These are phyloP conservation scores for Clarias laeviceps DNA, from an alignment of 2,797 vertebrate genomes.

Conservation along the genomic window DNA sequence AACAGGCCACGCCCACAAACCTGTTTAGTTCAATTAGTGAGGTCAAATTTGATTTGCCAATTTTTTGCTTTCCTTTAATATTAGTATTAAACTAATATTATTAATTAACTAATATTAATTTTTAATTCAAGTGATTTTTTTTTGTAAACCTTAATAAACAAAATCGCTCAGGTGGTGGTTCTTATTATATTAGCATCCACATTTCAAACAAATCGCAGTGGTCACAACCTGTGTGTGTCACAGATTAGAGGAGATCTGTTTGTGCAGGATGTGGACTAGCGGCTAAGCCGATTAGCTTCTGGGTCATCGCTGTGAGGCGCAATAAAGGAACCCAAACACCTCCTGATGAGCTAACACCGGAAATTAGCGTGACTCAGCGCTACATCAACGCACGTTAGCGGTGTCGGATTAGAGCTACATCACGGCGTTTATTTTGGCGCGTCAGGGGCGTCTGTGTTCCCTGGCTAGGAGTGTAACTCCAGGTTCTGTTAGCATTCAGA, in stretches of 20 bases:
- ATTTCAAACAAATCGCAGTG: not conserved
- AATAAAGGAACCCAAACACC: conserved; percentile 40
- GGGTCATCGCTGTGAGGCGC: conserved; percentile 31
- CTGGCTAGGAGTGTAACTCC: not conserved
- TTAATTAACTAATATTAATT: not conserved
- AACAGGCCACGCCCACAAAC: not conserved
- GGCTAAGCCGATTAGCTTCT: conserved; percentile 51
- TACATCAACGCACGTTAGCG: conserved; percentile 27
- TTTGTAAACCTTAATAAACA: not conserved
- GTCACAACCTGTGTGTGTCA: conserved; percentile 15
- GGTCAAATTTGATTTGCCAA: not conserved
- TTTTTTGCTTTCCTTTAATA: not conserved
- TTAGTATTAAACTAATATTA: not conserved
- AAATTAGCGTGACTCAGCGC: conserved; percentile 38
- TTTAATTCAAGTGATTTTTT: not conserved
- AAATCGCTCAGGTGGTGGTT: not conserved
- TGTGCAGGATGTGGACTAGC: conserved; percentile 28
- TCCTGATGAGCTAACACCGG: conserved; percentile 36
- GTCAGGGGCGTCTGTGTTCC: not conserved
- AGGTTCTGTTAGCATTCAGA: not conserved
- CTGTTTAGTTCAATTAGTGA: too few relatives aligned
- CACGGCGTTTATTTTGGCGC: not conserved
- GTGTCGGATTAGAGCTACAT: conserved; percentile 33
- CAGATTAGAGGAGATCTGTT: conserved; percentile 25
- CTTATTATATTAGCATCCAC: not conserved